Percentiles rank a stretch among this genome's conserved stretches.
phyloP scores from a whole-genome alignment of 2,888 invertebrate genomes.

The Rhogogaster chlorosoma region DNA sequence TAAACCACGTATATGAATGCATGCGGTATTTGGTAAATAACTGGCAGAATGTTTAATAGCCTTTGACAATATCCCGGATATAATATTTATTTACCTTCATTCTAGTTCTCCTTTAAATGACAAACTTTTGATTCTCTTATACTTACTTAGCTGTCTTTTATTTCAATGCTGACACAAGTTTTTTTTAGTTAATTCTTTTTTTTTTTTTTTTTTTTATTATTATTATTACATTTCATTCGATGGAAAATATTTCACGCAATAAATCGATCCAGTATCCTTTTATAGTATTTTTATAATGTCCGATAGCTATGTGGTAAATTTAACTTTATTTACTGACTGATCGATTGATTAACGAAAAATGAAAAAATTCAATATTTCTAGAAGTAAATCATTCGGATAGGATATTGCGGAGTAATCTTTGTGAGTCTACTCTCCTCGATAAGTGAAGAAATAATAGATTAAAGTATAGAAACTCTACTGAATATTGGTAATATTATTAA shows the following conservation, averaged over 20 bases:
- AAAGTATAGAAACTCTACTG: slow-evolving; percentile 1
- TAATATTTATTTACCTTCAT: background rate
- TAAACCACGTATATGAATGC: background rate
- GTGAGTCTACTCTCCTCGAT: background rate
- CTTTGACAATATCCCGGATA: background rate
- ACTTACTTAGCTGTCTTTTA: background rate
- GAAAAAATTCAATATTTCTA: background rate
- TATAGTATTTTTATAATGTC: background rate
- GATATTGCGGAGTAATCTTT: background rate
- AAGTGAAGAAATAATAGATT: background rate
- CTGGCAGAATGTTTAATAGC: background rate
- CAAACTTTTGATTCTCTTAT: background rate
- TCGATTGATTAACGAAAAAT: background rate
- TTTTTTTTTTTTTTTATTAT: background rate
- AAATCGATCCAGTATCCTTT: background rate
- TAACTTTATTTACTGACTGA: background rate
- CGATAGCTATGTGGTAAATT: background rate
- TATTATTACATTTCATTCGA: background rate
- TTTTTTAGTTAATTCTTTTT: background rate
- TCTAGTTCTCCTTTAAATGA: background rate
- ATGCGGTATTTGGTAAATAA: background rate
- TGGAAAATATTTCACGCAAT: background rate
- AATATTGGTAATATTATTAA: background rate
- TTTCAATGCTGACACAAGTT: background rate
- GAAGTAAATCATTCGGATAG: background rate